Base-by-base conservation (phyloP, 2,888 invertebrate species). In the Idaea straminata region DNA sequence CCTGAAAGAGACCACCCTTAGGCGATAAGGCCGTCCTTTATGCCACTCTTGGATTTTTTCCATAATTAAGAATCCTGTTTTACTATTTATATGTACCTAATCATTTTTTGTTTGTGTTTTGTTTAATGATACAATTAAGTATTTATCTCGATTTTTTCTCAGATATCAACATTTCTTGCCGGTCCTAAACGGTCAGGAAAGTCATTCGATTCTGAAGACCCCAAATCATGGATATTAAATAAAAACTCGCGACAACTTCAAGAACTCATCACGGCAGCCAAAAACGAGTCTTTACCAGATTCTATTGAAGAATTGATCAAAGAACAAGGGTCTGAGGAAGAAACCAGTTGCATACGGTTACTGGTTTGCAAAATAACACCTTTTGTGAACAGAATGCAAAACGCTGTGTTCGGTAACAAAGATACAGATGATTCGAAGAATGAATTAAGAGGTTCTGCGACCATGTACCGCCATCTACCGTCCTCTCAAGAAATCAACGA, bases 301-400 rank as follows among this genome's bases (percentile, higher is more conserved):
- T 87, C 94, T 35, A 84, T 97, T 47, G 94, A 96, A 62, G 90
- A 95, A 10, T 85, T 94, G 70, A 90, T 96, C 62, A 88, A 92
- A 77, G 88, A 94, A 72, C 83, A 94, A 75, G 93, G 93, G 34
- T 83, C 91, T 0, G 86, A 93, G 7, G 91, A 94, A 67, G 95
- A 96, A 73, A 95, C 94, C 0, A 95, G 95, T 63, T 97, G 97
- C 74, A 91, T 96, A 3, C 94, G 95, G 77, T 87, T 96, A 38
- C 85, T 97, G 47, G 88, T 97, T 69, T 97, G 97, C 82, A 97
- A 97, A 88, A 94, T 94, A 70, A 94, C 96, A 0, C 97, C 97
- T 0, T 94, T 97, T 68, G 94, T 97, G 68, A 94, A 94, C 88
- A 95, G 95, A 72, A 96, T 97, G 94, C 97, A 97, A 79, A 93